Conservation (phyloP, 2,797 vertebrate genomes). For the Danio jaintianensis region DNA sequence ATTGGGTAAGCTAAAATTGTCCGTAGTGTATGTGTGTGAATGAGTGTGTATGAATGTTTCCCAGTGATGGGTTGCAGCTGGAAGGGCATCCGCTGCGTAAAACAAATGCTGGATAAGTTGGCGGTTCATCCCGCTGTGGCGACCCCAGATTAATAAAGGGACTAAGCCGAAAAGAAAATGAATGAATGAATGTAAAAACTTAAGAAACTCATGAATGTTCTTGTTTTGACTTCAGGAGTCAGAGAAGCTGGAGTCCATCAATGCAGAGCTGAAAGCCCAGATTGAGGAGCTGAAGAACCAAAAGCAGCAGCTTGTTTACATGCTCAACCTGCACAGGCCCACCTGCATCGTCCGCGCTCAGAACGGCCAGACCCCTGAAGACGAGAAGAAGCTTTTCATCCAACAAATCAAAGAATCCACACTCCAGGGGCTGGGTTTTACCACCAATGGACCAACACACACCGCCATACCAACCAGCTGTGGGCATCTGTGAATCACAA, state of each 20-base stretch:
- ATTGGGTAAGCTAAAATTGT: too few relatives aligned
- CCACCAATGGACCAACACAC: conserved; percentile 25
- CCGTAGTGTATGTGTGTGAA: too few relatives aligned
- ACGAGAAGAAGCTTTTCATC: conserved; percentile 94
- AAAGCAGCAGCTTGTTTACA: conserved; percentile 98
- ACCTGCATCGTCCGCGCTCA: conserved; percentile 97
- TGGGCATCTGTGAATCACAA: conserved; percentile 50
- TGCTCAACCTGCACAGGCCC: conserved; percentile 96
- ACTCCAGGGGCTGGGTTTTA: conserved; percentile 82
- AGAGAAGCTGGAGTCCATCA: conserved; percentile 94
- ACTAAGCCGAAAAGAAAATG: too few relatives aligned
- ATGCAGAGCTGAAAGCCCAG: conserved; percentile 93
- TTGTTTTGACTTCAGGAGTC: conserved; percentile 83
- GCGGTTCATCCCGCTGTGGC: too few relatives aligned
- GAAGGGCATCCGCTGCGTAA: too few relatives aligned
- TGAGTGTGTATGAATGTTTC: too few relatives aligned
- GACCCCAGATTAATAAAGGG: too few relatives aligned
- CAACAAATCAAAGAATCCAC: conserved; percentile 94
- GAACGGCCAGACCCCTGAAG: conserved; percentile 93
- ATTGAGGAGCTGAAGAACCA: conserved; percentile 96
- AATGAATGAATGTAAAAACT: too few relatives aligned
- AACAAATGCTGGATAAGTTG: too few relatives aligned
- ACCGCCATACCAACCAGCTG: conserved; percentile 42
- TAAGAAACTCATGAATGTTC: not conserved
- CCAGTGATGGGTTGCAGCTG: too few relatives aligned